phyloP scores from a whole-genome alignment of 1,140 invertebrate genomes.

The Zaprionus inermis region DNA sequence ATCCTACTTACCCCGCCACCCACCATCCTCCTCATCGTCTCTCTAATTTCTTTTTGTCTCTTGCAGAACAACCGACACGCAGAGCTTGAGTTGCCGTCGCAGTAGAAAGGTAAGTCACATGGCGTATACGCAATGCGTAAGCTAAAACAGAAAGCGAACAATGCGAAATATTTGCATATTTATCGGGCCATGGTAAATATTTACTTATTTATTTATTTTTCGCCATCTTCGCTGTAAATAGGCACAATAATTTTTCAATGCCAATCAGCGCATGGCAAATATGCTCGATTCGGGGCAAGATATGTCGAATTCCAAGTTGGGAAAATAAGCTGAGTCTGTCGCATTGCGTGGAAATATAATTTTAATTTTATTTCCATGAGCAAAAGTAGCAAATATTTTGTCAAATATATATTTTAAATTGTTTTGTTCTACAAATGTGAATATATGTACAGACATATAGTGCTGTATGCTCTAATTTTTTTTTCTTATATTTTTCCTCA shows the following conservation, averaged over 20 bases:
- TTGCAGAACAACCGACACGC: slow-evolving; percentile 38
- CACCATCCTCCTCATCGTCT: too few species aligned
- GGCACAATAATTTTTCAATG: slow-evolving; percentile 62
- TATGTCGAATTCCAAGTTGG: background rate
- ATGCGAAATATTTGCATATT: slow-evolving; percentile 69
- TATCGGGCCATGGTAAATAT: slow-evolving; percentile 54
- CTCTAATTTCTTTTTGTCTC: slow-evolving; percentile 38
- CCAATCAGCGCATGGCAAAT: slow-evolving; percentile 60
- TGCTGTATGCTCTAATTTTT: background rate
- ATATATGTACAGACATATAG: background rate
- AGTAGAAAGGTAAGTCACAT: slow-evolving; percentile 35
- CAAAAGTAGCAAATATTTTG: background rate
- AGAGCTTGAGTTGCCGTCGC: background rate
- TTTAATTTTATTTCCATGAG: background rate
- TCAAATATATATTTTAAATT: background rate
- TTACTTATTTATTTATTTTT: slow-evolving; percentile 42
- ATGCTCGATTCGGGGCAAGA: slow-evolving; percentile 6
- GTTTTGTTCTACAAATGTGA: background rate
- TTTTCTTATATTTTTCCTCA: background rate
- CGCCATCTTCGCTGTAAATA: background rate
- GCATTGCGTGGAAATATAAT: background rate
- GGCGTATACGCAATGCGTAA: slow-evolving; percentile 29
- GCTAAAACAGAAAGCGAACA: slow-evolving; percentile 25
- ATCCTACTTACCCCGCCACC: slow-evolving; percentile 7
- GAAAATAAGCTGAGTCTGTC: background rate